phyloP scores from a whole-genome alignment of 2,888 invertebrate species.

The Sialis fuliginosa region DNA sequence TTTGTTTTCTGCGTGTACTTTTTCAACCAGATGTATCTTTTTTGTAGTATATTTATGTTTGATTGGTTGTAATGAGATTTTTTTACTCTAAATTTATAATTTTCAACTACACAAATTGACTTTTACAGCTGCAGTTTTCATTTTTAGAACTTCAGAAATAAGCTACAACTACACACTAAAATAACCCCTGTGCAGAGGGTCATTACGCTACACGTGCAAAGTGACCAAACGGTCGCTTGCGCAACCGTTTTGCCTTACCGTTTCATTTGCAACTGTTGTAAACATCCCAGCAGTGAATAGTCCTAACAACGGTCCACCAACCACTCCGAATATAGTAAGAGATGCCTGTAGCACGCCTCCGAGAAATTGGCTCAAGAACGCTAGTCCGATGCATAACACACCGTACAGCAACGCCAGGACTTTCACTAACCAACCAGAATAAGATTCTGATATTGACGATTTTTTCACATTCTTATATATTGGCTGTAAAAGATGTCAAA shows the following conservation, averaged over 20 bases:
- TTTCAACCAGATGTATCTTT: no score
- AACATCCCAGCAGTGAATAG: slow-evolving; percentile 77
- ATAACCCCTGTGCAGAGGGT: no score
- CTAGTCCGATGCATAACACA: slow-evolving; percentile 55
- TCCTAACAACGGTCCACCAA: slow-evolving; percentile 74
- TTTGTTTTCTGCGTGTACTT: no score
- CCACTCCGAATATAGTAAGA: slow-evolving; percentile 70
- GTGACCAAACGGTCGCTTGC: no score
- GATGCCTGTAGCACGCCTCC: slow-evolving; percentile 80
- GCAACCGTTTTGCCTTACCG: slow-evolving; percentile 22
- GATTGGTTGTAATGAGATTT: no score
- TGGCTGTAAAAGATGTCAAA: slow-evolving; percentile 19
- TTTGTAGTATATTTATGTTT: no score
- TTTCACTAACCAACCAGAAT: slow-evolving; percentile 39
- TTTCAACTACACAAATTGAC: no score
- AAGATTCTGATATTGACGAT: slow-evolving; percentile 21
- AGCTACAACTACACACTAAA: no score
- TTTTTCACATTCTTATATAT: slow-evolving; percentile 21
- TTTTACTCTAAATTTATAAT: no score
- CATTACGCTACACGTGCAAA: no score
- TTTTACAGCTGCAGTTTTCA: no score
- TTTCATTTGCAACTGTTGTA: slow-evolving; percentile 51
- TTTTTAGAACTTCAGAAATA: no score
- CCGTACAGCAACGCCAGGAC: slow-evolving; percentile 56
- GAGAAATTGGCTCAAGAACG: slow-evolving; percentile 64